These are phyloP conservation scores for Lapara coniferarum DNA, from an alignment of 2,888 invertebrate genomes.

Conservation along the genomic window DNA sequence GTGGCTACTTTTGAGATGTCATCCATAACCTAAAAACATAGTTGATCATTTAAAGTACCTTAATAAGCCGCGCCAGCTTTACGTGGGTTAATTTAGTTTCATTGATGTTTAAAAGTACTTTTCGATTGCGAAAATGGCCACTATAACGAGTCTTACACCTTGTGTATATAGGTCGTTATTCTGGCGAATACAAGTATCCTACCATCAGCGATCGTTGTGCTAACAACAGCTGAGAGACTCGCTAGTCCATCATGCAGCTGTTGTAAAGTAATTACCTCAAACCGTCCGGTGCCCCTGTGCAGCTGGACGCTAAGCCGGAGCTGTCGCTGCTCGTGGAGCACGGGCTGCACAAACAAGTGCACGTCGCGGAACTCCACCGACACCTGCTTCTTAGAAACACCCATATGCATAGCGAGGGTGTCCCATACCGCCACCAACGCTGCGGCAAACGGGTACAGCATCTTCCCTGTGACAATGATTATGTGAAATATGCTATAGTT, in stretches of 20 bases:
- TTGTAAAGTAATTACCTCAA: constrained; percentile 63
- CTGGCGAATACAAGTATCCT: too few species aligned
- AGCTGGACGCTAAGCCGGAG: constrained; percentile 81
- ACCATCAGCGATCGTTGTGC: too few species aligned
- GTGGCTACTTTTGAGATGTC: constrained; percentile 48
- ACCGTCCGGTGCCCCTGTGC: constrained; percentile 83
- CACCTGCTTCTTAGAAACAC: constrained; percentile 82
- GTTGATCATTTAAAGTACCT: neutral
- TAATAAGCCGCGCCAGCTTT: too few species aligned
- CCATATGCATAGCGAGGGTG: constrained; percentile 83
- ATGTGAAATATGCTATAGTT: too few species aligned
- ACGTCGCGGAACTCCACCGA: constrained; percentile 86
- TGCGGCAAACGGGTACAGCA: constrained; percentile 89
- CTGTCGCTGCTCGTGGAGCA: constrained; percentile 75
- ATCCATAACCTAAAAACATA: constrained; percentile 45
- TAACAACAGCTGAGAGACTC: too few species aligned
- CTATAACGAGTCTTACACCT: too few species aligned
- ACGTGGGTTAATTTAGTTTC: too few species aligned
- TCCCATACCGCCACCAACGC: constrained; percentile 88
- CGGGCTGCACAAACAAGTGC: constrained; percentile 84
- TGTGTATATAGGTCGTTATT: too few species aligned
- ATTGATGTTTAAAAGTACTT: too few species aligned
- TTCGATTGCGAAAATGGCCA: too few species aligned
- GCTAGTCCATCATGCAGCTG: too few species aligned
- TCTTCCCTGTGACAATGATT: constrained; percentile 85